A percentile compares a stretch with the other conserved stretches of the same genome.
These are phyloP conservation scores for Archilochus colubris DNA, from an alignment of 2,113 vertebrate genomes.

Conservation along the genomic window DNA sequence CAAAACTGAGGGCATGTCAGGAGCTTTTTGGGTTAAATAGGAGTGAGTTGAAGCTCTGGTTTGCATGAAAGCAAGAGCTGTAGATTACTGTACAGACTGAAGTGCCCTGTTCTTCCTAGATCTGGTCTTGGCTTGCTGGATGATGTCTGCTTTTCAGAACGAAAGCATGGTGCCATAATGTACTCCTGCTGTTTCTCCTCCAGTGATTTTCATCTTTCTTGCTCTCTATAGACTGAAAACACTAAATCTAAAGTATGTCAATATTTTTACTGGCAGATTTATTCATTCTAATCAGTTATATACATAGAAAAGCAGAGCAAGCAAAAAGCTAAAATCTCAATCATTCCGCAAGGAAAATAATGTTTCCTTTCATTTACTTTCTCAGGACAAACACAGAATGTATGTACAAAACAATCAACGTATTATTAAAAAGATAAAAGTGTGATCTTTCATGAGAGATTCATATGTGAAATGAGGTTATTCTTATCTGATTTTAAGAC, in stretches of 20 bases:
- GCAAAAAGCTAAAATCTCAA: not conserved
- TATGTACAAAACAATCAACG: not conserved
- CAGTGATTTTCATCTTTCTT: not conserved
- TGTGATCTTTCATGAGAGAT: not conserved
- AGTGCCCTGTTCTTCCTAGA: not conserved
- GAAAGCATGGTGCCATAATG: not conserved
- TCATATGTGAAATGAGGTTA: not conserved
- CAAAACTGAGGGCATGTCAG: not conserved
- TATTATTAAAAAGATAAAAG: not conserved
- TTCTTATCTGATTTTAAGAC: not conserved
- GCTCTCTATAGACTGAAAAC: not conserved
- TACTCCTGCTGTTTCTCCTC: not conserved
- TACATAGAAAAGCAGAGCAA: not conserved
- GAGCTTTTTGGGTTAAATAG: not conserved
- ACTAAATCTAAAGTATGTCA: not conserved
- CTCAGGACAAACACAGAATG: not conserved
- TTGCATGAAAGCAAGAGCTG: not conserved
- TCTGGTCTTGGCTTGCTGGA: not conserved
- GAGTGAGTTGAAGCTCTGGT: not conserved
- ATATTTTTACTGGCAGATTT: constrained; percentile 20
- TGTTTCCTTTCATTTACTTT: not conserved
- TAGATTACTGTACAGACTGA: not conserved
- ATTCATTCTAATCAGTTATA: not conserved
- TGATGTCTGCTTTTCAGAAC: not conserved
- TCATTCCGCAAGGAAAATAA: not conserved